phyloP scores from a whole-genome alignment of 2,113 vertebrate genomes.

The Elgaria multicarinata region DNA sequence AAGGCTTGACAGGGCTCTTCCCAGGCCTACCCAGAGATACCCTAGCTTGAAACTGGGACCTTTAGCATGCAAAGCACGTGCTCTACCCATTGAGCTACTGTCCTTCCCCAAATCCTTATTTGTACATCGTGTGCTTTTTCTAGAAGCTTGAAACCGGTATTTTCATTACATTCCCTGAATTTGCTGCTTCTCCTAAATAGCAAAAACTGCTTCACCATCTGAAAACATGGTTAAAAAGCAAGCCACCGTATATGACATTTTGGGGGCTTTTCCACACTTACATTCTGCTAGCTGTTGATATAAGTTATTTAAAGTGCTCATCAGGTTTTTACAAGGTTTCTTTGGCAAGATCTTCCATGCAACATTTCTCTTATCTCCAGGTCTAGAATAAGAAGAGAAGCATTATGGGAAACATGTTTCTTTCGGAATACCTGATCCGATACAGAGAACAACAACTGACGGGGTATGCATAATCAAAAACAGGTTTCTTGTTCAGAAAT shows the following conservation, averaged over 20 bases:
- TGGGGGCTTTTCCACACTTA: conserved; percentile 76
- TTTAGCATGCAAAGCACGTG: not conserved
- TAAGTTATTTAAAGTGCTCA: conserved; percentile 91
- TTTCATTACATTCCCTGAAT: not conserved
- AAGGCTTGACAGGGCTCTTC: not conserved
- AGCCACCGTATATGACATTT: not conserved
- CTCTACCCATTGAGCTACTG: too few species aligned
- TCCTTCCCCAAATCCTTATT: not conserved
- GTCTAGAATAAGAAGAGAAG: conserved; percentile 79
- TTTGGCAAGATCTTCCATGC: conserved; percentile 97
- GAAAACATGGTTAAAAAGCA: not conserved
- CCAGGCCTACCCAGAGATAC: not conserved
- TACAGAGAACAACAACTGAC: not conserved
- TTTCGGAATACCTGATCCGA: not conserved
- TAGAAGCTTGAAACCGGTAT: not conserved
- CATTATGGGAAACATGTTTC: not conserved
- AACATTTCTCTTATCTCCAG: conserved; percentile 91
- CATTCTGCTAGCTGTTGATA: conserved; percentile 92
- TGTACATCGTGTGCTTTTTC: not conserved
- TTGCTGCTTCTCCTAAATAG: not conserved
- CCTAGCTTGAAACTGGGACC: not conserved
- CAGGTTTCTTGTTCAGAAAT: not conserved
- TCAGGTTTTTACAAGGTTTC: conserved; percentile 96
- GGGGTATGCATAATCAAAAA: not conserved
- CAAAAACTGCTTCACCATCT: not conserved